Conservation (phyloP, 2,113 vertebrate genomes). For the Antechinus flavipes region DNA sequence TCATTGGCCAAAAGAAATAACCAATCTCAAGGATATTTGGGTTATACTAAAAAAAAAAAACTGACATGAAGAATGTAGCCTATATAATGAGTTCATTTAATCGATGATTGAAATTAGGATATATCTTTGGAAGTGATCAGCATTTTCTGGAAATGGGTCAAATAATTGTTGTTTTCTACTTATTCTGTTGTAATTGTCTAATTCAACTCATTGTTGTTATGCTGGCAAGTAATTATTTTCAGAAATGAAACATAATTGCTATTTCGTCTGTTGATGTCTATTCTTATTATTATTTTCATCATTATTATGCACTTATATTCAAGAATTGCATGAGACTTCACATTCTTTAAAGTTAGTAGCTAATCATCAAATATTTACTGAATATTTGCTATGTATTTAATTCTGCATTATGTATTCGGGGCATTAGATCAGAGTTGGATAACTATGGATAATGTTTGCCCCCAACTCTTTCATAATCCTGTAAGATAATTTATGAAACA, state of each 20-base stretch:
- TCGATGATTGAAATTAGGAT: conserved; percentile 70
- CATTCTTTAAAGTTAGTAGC: conserved; percentile 52
- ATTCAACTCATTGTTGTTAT: conserved; percentile 59
- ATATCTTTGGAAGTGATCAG: conserved; percentile 54
- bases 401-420: neutral
- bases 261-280: conserved; percentile 62
- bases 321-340: conserved; percentile 44
- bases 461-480: neutral
- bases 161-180: conserved; percentile 66
- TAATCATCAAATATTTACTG: conserved; percentile 37
- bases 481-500: neutral
- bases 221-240: conserved; percentile 65
- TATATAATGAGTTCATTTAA: conserved; percentile 58
- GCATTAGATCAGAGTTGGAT: neutral
- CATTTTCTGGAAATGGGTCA: conserved; percentile 63
- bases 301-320: conserved; percentile 42
- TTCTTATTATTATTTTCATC: conserved; percentile 61
- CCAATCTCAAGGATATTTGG: conserved; percentile 49
- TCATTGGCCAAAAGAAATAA: conserved; percentile 49
- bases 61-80: conserved; percentile 48
- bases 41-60: conserved; percentile 62
- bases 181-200: conserved; percentile 70
- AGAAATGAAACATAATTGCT: conserved; percentile 67
- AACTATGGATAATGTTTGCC: neutral
- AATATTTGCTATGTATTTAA: neutral